These are phyloP conservation scores for Euleptes europaea DNA, from an alignment of 2,113 vertebrate species.

Conservation along the genomic window DNA sequence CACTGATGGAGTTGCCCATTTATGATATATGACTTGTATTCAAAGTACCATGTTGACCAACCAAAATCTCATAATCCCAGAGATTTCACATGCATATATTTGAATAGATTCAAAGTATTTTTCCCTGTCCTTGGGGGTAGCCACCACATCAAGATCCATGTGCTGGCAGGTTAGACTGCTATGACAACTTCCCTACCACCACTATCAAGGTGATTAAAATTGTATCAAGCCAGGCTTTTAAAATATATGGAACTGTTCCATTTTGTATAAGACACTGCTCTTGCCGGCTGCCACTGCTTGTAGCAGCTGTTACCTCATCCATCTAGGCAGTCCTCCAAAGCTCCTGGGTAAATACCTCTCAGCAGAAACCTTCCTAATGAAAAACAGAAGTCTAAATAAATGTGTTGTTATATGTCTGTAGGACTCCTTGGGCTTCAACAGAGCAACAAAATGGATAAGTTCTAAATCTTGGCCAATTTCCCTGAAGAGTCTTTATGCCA, in stretches of 20 bases:
- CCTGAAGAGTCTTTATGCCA: background rate
- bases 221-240: background rate
- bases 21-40: too few species aligned
- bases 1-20: too few species aligned
- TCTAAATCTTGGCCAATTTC: background rate
- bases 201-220: slow-evolving; percentile 11
- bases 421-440: background rate
- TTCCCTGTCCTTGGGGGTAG: background rate
- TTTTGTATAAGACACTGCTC: slow-evolving; percentile 8
- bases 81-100: background rate
- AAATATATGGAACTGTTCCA: background rate
- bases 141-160: background rate
- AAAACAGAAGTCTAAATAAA: slow-evolving; percentile 10
- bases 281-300: background rate
- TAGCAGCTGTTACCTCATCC: slow-evolving; percentile 1
- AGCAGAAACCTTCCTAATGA: background rate
- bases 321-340: background rate
- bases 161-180: background rate
- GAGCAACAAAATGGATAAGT: background rate
- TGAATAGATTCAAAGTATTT: background rate
- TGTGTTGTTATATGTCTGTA: background rate
- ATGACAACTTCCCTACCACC: background rate
- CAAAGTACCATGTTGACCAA: background rate
- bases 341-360: slow-evolving; percentile 3
- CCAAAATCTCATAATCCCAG: background rate